phyloP scores from a whole-genome alignment of 2,797 vertebrate species.

The Poeciliopsis presidionis region DNA sequence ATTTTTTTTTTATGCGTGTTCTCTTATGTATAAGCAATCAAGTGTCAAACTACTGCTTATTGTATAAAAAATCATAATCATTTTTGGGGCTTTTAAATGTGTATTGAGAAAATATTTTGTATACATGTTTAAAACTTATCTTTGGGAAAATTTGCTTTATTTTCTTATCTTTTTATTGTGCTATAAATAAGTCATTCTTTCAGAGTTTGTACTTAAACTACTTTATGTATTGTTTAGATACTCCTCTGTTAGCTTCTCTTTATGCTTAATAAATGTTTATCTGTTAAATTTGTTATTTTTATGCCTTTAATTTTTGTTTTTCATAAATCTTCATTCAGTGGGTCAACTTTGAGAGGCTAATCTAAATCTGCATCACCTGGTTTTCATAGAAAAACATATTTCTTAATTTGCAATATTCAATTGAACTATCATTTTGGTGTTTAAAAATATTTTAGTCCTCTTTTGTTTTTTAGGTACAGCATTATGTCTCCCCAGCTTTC shows the following conservation, averaged over 20 bases:
- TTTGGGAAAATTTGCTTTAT: conserved; percentile 11
- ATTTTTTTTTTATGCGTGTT: neutral
- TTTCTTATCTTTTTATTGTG: neutral
- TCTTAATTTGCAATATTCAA: neutral
- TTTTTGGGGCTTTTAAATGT: neutral
- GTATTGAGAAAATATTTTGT: conserved; percentile 7
- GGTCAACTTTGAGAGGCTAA: neutral
- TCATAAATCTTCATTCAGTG: no score
- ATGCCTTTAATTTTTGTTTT: neutral
- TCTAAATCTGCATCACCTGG: neutral
- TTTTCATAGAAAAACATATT: neutral
- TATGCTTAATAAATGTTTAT: conserved; percentile 50
- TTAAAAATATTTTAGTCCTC: neutral
- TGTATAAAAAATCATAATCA: no score
- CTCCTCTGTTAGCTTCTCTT: conserved; percentile 4
- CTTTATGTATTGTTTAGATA: conserved; percentile 1
- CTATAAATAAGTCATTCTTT: neutral
- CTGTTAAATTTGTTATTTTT: neutral
- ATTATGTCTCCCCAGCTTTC: neutral
- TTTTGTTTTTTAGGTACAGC: neutral
- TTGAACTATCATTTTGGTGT: neutral
- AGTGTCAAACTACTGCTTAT: neutral
- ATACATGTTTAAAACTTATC: conserved; percentile 32
- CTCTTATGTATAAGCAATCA: neutral
- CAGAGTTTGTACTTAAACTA: neutral